Evolutionary conservation across 2,888 invertebrate species (phyloP).

Genomic region (Sarcophaga rosellei): DNA sequence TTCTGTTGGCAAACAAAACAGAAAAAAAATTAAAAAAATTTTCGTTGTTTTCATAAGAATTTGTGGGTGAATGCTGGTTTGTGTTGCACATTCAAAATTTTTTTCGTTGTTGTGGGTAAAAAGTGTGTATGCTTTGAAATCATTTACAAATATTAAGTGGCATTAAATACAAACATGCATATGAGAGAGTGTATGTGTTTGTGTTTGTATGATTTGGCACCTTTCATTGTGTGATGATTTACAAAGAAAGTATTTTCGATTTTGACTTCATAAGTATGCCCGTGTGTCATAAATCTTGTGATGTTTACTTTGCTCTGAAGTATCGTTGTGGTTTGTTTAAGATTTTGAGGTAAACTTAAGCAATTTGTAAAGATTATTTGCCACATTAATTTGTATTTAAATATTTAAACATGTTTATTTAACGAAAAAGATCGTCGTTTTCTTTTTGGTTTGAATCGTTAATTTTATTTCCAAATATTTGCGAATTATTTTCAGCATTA

Average conservation of each 20-base stretch:
- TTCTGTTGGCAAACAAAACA: neutral
- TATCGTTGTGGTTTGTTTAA: neutral
- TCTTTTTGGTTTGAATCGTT: no score
- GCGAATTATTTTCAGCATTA: no score
- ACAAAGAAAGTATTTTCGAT: neutral
- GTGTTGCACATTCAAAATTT: neutral
- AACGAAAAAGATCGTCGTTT: no score
- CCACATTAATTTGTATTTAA: constrained; percentile 35
- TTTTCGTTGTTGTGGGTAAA: no score
- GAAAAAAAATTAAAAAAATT: constrained; percentile 10
- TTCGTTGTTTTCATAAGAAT: constrained; percentile 32
- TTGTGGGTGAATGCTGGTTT: constrained; percentile 47
- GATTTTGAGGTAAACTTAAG: neutral
- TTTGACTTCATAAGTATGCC: neutral
- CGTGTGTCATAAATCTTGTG: neutral
- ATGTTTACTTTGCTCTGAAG: neutral
- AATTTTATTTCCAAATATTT: no score
- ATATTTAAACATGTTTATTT: neutral
- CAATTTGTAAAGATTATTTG: constrained; percentile 51
- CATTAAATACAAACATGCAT: no score
- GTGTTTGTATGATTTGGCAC: neutral
- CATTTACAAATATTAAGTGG: neutral
- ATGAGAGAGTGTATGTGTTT: no score
- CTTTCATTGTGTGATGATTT: neutral
- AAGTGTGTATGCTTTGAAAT: constrained; percentile 33